Evolutionary conservation across 1,140 invertebrate genomes (phyloP), one percentile per base, ranked within the genome.

Genomic region (Orchestia grillus): DNA sequence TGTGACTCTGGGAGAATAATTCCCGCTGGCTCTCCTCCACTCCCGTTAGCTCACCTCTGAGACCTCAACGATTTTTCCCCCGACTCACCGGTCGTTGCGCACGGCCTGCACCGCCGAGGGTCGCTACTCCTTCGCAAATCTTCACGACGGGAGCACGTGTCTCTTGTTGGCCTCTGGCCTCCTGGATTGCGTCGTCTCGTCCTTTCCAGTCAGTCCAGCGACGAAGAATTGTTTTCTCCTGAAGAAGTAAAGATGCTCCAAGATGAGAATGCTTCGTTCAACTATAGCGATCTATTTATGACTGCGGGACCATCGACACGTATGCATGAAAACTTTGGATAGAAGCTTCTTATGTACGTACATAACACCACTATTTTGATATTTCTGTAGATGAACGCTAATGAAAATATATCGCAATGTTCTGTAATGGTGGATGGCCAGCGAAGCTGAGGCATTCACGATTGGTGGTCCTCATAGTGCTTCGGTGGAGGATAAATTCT

Each of bases 401-500:
- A 45, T 94, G 92, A 94, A 47, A 94, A 94, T 94, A 44, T 94
- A 45, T 94, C 40, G 41, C 43, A n/a, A 45, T 45, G 43, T 91
- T 43, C 43, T 45, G 44, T 94, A 45, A 45, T 94, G 92, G 44
- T 94, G 92, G 92, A 94, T 94, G 44, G 92, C 92, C 92, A 15
- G 36, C 47, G 92, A 94, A 94, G 92, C 43, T 45, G 44, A 19
- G 92, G 92, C 92, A 44, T 94, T 44, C 92, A 45, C 44, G 44
- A 47, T 94, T 94, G 92, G 92, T 96, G 87, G 45, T 92, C 90
- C 41, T 90, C 96, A 53, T 41, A 92, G 87, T 92, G 44, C 96
- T 88, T 42, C 77, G 87, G 96, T 92, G 96, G 96, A 96, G 96
- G 96, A 92, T 96, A 96, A 96, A 96, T 95, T 42, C 95, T 77